A percentile compares a stretch with the other conserved stretches of the same genome.
phyloP scores from a whole-genome alignment of 2,888 invertebrate genomes.

The Galeruca laticollis region DNA sequence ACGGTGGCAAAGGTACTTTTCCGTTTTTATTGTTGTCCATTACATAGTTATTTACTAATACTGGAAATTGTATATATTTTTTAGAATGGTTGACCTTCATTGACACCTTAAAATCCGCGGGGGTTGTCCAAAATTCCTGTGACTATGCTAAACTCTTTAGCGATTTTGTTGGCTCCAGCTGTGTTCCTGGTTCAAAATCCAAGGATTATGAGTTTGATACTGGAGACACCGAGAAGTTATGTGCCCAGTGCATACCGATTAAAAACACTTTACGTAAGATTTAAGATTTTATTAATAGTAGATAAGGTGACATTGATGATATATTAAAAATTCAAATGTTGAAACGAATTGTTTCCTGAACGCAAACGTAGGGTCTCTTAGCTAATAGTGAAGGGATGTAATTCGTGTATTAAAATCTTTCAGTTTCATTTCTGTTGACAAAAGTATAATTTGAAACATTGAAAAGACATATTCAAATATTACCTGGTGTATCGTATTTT shows the following conservation, averaged over 20 bases:
- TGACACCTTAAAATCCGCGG: slow-evolving; percentile 68
- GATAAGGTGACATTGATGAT: too few species aligned
- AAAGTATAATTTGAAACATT: too few species aligned
- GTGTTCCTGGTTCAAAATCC: slow-evolving; percentile 73
- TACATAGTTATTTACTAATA: too few species aligned
- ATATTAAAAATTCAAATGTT: too few species aligned
- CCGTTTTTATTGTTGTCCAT: neutral
- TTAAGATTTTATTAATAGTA: neutral
- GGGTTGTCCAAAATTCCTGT: slow-evolving; percentile 69
- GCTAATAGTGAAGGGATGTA: too few species aligned
- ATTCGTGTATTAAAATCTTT: too few species aligned
- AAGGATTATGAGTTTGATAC: slow-evolving; percentile 68
- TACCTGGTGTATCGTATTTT: too few species aligned
- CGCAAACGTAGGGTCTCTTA: too few species aligned
- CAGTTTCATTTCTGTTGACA: too few species aligned
- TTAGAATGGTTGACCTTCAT: slow-evolving; percentile 75
- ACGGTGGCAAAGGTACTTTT: slow-evolving; percentile 72
- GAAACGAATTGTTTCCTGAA: too few species aligned
- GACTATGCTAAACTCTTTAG: slow-evolving; percentile 71
- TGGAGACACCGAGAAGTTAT: slow-evolving; percentile 58
- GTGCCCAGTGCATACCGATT: slow-evolving; percentile 56
- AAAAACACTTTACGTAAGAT: slow-evolving; percentile 43
- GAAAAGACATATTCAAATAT: too few species aligned
- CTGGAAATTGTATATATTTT: too few species aligned
- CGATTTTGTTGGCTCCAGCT: slow-evolving; percentile 71